Base-by-base conservation (phyloP, 2,797 vertebrate genomes). In the Oryzias dopingdopingensis region DNA sequence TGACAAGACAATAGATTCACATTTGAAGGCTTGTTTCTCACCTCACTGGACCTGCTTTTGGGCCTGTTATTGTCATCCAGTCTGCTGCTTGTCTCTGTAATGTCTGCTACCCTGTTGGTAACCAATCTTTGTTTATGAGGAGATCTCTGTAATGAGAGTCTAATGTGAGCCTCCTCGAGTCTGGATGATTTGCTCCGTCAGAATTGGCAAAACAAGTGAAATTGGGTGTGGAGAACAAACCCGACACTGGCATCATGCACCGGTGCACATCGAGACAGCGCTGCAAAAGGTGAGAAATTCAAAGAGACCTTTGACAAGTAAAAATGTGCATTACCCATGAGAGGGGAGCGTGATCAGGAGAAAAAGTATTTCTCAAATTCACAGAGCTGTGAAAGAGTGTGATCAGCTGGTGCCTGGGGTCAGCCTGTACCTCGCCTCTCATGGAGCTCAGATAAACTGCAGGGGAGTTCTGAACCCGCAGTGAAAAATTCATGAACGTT, bases 171-270 rank as follows among this genome's bases (percentile, higher is more conserved):
- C 52, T 15, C 48, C 58, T 56, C 45, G 56, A 65, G 62, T 69
- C 26, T 8, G 69, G 77, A 65, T 58, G 67, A 69, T 66, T 71
- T 61, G 62, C 62, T 71, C 60, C 15, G 32, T 77, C 73, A 58
- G 54, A 71, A 73, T 56, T 42, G 32, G 59, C 0, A 4, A 72
- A 80, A 54, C 45, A 67, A 70, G 73, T 65, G 46, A 80, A 72
- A 74, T 61, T 46, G 77, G 70, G 55, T 72, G 62, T 47, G 55
- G 37, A 41, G 59, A 60, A 43, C 48, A 15, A 59, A 57, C 37
- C 46, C 42, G 0, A 56, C 40, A 40, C 49, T 40, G 22, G 16
- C 48, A 40, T 32, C 52, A 22, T 37, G 57, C 32, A 6, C 44
- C 2, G 14, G 49, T 3, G 5, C 45, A 59, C 63, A 49, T 37